These are phyloP conservation scores for Embidobia sp. DNA, from an alignment of 2,888 invertebrate genomes.

Conservation along the genomic window DNA sequence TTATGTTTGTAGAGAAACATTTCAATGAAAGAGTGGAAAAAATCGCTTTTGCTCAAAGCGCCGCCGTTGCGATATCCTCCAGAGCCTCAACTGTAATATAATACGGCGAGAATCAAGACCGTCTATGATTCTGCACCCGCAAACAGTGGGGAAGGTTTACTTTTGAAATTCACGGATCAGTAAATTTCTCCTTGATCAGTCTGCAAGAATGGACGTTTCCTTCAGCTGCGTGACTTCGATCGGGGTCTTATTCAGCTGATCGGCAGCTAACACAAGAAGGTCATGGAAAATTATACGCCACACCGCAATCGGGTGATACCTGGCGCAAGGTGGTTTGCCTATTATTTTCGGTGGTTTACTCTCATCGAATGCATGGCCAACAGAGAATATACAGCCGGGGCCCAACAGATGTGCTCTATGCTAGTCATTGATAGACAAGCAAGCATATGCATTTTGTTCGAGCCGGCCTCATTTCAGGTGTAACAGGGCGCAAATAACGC, in stretches of 20 bases:
- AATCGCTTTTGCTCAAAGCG: too few relatives aligned
- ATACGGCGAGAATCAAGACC: conserved; percentile 33
- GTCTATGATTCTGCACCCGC: conserved; percentile 3
- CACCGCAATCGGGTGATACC: conserved; percentile 55
- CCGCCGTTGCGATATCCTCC: not conserved
- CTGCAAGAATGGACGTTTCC: conserved; percentile 43
- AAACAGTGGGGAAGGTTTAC: conserved; percentile 50
- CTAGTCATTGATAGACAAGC: conserved; percentile 51
- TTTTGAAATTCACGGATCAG: conserved; percentile 54
- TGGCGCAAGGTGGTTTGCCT: conserved; percentile 61
- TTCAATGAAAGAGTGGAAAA: too few relatives aligned
- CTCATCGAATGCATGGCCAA: conserved; percentile 64
- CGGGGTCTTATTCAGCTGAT: conserved; percentile 37
- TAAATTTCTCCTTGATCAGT: conserved; percentile 51
- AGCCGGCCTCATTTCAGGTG: conserved; percentile 71
- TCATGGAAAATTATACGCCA: conserved; percentile 55
- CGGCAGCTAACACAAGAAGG: conserved; percentile 43
- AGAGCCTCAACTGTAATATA: conserved; percentile 6
- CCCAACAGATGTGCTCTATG: conserved; percentile 70
- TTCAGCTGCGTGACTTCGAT: conserved; percentile 56
- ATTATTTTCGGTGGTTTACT: conserved; percentile 71
- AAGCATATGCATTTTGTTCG: conserved; percentile 52
- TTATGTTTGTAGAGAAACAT: too few relatives aligned
- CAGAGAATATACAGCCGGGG: conserved; percentile 49
- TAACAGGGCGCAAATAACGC: conserved; percentile 76